Evolutionary conservation across 1,140 invertebrate species (phyloP).

Genomic region (Trichonephila clavipes): DNA sequence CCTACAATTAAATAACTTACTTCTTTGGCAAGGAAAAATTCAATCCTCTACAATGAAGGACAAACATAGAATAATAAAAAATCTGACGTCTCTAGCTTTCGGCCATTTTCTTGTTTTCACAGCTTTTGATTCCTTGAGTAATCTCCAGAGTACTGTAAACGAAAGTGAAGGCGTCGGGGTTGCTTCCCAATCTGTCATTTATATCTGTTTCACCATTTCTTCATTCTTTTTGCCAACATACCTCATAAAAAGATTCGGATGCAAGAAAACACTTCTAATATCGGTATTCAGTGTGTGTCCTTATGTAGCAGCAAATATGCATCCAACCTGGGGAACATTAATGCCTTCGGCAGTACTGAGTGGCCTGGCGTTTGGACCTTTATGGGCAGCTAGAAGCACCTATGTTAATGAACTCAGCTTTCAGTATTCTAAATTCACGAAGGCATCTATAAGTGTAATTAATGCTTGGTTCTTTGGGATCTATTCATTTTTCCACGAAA

Average conservation of each 20-base stretch:
- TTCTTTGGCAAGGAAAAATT: neutral
- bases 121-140: slow-evolving; percentile 72
- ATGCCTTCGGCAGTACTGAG: slow-evolving; percentile 81
- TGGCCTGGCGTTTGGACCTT: slow-evolving; percentile 82
- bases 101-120: slow-evolving; percentile 86
- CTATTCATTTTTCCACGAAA: slow-evolving; percentile 71
- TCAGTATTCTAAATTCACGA: slow-evolving; percentile 3
- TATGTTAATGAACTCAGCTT: slow-evolving; percentile 83
- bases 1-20: too few relatives aligned
- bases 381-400: slow-evolving; percentile 83
- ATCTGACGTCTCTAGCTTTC: slow-evolving; percentile 90
- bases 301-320: slow-evolving; percentile 81
- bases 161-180: slow-evolving; percentile 63
- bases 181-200: slow-evolving; percentile 79
- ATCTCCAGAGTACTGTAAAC: slow-evolving; percentile 77
- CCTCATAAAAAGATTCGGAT: slow-evolving; percentile 79
- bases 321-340: slow-evolving; percentile 79
- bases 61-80: slow-evolving; percentile 86
- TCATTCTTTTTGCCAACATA: slow-evolving; percentile 77
- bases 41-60: neutral
- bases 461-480: slow-evolving; percentile 85
- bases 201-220: slow-evolving; percentile 79
- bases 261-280: slow-evolving; percentile 81
- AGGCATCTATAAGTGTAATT: slow-evolving; percentile 52
- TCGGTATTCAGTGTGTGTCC: slow-evolving; percentile 80